Evolutionary conservation across 2,113 vertebrate genomes (phyloP), one percentile per base, ranked within the genome.

Genomic region (Coturnix japonica): DNA sequence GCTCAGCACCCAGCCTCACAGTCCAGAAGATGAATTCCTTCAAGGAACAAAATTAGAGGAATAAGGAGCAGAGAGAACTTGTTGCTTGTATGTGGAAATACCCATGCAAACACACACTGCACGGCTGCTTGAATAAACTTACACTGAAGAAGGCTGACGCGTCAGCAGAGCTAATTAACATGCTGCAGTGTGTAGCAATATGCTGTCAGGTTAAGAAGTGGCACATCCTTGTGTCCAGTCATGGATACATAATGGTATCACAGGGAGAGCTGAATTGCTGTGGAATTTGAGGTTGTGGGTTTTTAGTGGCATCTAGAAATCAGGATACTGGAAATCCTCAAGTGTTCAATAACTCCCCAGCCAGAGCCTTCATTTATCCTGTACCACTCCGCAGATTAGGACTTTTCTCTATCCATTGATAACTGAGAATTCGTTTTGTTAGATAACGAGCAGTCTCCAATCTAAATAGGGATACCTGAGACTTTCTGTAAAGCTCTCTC

Each of bases 401-500:
- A 37, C 57, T 64, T 90, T 53, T 20, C 41, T 77, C 19, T 33
- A 72, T 79, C 57, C 41, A 60, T 64, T 76, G 83, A 72, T 70
- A 88, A 84, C 65, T 30, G 70, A 70, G 47, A 91, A 39, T 37
- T 90, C 57, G 21, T 39, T 63, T 82, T 59, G 73, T 87, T 11
- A 77, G 64, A 23, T 46, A 39, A 9, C 39, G 65, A 85, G n/a
- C 79, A 71, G 60, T 66, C 44, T 72, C 65, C 11, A 3, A 67
- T 67, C 57, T 74, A 57, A 83, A 47, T 9, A 86, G 26, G 56
- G 46, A 64, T 0, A 3, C 56, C 47, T 46, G 64, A 83, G 85
- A 44, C 63, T 61, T 93, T 60, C 43, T 41, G 70, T 39, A 91
- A 72, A 86, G 77, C 61, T 90, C 89, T 93, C 88, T 78, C 39